Conservation (phyloP, 1,140 invertebrate species). For the Nasonia giraulti region DNA sequence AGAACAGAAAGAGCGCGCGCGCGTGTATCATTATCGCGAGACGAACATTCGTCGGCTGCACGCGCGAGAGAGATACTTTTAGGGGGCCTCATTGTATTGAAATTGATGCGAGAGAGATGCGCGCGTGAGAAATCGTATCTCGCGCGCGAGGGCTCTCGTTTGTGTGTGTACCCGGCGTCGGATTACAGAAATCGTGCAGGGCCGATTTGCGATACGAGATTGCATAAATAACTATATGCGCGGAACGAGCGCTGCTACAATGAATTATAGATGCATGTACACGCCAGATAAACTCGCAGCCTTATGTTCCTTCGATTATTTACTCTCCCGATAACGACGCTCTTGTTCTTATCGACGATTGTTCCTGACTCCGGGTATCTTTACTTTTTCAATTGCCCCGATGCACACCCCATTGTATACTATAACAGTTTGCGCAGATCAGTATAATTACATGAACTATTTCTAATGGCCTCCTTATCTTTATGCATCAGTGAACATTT, state of each 20-base stretch:
- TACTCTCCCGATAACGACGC: background rate
- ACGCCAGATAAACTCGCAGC: background rate
- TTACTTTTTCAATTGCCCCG: background rate
- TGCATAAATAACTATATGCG: conserved; percentile 17
- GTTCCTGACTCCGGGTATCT: background rate
- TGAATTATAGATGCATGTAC: conserved; percentile 7
- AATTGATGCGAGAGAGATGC: conserved; percentile 24
- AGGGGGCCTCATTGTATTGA: conserved; percentile 31
- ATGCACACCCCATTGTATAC: background rate
- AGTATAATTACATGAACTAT: no score
- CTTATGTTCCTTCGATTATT: conserved; percentile 19
- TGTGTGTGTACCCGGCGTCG: background rate
- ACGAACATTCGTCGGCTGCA: background rate
- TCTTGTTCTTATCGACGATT: background rate
- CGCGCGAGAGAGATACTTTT: conserved; percentile 10
- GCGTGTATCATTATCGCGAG: conserved; percentile 19
- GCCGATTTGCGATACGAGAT: conserved; percentile 14
- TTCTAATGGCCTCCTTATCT: no score
- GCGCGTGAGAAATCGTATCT: background rate
- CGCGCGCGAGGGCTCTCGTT: no score
- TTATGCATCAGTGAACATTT: no score
- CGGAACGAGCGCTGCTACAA: background rate
- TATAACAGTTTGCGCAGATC: no score
- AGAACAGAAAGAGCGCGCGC: background rate
- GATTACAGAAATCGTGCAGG: conserved; percentile 17